These are phyloP conservation scores for Pentamera pediparva DNA, from an alignment of 53 echinoderm and acorn worm species.

Conservation along the genomic window DNA sequence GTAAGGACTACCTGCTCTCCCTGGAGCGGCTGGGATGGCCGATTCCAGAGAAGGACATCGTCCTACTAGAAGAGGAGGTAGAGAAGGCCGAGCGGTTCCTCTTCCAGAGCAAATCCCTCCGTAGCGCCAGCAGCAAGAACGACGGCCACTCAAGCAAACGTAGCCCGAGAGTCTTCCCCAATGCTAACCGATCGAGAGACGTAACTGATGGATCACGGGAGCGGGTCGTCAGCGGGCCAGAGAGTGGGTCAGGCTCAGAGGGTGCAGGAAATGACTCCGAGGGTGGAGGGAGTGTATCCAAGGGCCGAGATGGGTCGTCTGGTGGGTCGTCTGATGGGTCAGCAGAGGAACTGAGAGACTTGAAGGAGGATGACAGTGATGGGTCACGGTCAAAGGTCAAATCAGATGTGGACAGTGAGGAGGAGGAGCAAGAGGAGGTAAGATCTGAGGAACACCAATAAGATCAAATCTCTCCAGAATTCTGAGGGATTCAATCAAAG, in stretches of 20 bases:
- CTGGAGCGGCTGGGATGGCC: slow-evolving; percentile 94
- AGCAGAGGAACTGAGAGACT: slow-evolving; percentile 34
- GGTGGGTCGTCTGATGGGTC: background rate
- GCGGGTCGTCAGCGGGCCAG: no score
- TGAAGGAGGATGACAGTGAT: slow-evolving; percentile 21
- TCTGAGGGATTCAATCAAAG: no score
- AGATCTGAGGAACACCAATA: no score
- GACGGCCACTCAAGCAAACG: slow-evolving; percentile 20
- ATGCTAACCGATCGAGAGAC: slow-evolving; percentile 7
- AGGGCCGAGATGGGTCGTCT: background rate
- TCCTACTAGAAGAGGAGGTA: slow-evolving; percentile 90
- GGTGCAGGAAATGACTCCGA: no score
- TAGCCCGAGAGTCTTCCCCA: slow-evolving; percentile 17
- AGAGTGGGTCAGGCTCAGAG: slow-evolving; percentile 32
- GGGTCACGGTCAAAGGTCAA: slow-evolving; percentile 24
- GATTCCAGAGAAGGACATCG: slow-evolving; percentile 74
- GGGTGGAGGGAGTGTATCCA: background rate
- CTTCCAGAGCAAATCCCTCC: slow-evolving; percentile 70
- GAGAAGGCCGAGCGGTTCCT: slow-evolving; percentile 80
- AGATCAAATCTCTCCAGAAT: no score
- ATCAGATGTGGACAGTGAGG: slow-evolving; percentile 25
- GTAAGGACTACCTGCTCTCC: slow-evolving; percentile 81
- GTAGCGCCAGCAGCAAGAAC: slow-evolving; percentile 37
- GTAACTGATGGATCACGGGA: background rate
- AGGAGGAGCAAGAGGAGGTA: slow-evolving; percentile 49